These are phyloP conservation scores for Phataginus tricuspis DNA, from an alignment of 2,797 vertebrate genomes.

Conservation along the genomic window DNA sequence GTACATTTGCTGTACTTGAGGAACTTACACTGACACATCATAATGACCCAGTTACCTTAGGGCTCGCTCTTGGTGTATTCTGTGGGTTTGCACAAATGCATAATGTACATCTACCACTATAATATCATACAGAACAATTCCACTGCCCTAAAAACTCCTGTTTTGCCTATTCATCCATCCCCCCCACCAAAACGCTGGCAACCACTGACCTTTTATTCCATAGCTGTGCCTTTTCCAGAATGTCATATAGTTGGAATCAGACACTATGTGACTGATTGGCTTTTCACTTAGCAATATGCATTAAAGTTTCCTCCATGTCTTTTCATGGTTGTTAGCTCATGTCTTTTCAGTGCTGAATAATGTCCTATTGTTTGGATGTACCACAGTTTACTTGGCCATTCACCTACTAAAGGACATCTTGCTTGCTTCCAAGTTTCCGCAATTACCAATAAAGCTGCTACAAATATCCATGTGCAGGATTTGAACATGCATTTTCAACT, in stretches of 20 bases:
- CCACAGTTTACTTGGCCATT: neutral
- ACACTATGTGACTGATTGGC: neutral
- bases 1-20: neutral
- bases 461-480: neutral
- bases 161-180: neutral
- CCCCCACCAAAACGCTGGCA: neutral
- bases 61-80: neutral
- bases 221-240: neutral
- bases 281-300: neutral
- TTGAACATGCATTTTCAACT: neutral
- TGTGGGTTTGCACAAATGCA: neutral
- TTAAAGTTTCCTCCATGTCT: neutral
- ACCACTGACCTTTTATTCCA: neutral
- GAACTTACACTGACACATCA: neutral
- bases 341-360: neutral
- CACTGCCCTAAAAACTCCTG: neutral
- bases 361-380: neutral
- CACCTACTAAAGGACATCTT: neutral
- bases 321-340: neutral
- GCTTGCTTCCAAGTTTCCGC: neutral
- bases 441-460: neutral
- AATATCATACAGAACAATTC: neutral
- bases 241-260: neutral
- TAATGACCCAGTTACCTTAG: neutral
- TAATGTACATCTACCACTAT: neutral